Conservation (phyloP, 2,797 vertebrate genomes). For the Mormyrus hasselquistii region DNA sequence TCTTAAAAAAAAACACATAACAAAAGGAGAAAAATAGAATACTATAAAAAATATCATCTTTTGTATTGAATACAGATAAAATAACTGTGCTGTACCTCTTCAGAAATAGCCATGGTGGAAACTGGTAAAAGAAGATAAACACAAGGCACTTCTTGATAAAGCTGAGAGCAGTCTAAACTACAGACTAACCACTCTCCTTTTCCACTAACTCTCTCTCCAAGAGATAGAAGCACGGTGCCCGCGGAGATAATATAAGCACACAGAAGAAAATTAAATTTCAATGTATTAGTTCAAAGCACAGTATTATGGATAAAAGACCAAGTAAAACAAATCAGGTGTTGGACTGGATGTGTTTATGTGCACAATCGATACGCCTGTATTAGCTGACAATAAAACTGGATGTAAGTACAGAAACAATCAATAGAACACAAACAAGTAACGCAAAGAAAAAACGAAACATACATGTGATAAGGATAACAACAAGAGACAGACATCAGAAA, state of each 20-base stretch:
- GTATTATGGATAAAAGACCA: not conserved
- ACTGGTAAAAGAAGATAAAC: not conserved
- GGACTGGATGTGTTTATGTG: not conserved
- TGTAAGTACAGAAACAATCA: not conserved
- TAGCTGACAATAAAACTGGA: not conserved
- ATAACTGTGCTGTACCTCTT: not conserved
- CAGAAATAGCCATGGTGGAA: not conserved
- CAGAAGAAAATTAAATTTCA: not conserved
- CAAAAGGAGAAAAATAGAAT: not conserved
- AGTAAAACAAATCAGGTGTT: not conserved
- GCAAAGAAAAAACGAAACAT: not conserved
- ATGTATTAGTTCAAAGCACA: not conserved
- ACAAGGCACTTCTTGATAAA: not conserved
- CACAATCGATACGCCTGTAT: not conserved
- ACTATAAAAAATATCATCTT: not conserved
- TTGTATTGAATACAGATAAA: not conserved
- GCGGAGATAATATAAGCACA: not conserved
- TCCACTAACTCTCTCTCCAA: not conserved
- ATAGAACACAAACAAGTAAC: not conserved
- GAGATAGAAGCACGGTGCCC: not conserved
- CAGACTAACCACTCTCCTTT: not conserved
- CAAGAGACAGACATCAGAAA: not conserved
- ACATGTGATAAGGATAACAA: not conserved
- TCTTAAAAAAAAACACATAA: not conserved
- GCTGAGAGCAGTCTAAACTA: not conserved